A percentile compares a stretch with the other conserved stretches of the same genome.
These are phyloP conservation scores for Acrocephalus kingi DNA, from an alignment of 2,113 vertebrate genomes.

Conservation along the genomic window DNA sequence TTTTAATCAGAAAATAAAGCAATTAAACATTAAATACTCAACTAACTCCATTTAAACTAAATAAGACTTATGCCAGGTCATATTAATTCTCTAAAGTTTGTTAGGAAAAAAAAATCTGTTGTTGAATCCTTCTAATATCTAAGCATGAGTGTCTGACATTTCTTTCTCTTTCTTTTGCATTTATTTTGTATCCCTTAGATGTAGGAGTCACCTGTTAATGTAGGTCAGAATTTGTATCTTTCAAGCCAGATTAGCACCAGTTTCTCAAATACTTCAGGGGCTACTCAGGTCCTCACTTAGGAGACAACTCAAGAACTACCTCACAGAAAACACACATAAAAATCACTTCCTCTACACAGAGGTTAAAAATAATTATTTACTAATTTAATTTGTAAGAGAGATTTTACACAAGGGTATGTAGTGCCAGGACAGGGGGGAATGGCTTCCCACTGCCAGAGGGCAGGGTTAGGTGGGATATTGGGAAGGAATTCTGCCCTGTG, in stretches of 20 bases:
- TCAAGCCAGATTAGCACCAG: background rate
- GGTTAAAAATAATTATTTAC: background rate
- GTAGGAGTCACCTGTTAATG: background rate
- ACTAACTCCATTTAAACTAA: background rate
- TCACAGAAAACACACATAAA: background rate
- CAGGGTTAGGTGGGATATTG: accelerated
- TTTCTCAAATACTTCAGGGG: background rate
- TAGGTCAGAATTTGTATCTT: background rate
- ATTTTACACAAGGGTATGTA: too few relatives aligned
- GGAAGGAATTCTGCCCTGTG: background rate
- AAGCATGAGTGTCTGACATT: background rate
- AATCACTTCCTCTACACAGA: background rate
- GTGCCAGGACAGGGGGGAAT: background rate
- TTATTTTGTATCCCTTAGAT: background rate
- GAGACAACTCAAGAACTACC: background rate
- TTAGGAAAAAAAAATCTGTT: background rate
- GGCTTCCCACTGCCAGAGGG: background rate
- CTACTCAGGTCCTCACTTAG: background rate
- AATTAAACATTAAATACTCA: background rate
- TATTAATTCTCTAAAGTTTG: background rate
- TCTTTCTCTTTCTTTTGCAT: background rate
- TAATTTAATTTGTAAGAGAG: background rate
- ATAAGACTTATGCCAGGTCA: background rate
- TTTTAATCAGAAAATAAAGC: background rate
- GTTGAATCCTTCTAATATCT: background rate